Percentiles rank a stretch among this genome's conserved stretches.
Conservation (phyloP, 2,888 invertebrate species). For the Oscheius sp. region DNA sequence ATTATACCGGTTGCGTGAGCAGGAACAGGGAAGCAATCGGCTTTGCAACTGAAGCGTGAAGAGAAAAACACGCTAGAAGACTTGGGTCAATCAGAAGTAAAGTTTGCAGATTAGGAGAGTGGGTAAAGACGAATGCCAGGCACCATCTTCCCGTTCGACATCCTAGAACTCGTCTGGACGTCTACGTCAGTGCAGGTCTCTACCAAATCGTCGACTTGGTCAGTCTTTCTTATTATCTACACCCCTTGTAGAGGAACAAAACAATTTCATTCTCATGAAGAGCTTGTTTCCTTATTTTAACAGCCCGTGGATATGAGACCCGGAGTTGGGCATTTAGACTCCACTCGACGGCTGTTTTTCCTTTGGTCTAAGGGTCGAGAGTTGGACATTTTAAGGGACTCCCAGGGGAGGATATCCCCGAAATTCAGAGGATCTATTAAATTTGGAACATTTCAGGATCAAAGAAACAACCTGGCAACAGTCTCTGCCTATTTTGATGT, state of each 20-base stretch:
- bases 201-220: conserved; percentile 73
- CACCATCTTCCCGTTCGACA: conserved; percentile 55
- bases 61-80: neutral
- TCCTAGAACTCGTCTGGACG: conserved; percentile 58
- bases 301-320: too few species aligned
- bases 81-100: neutral
- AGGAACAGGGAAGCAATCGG: neutral
- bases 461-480: conserved; percentile 72
- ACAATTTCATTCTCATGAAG: too few species aligned
- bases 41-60: neutral
- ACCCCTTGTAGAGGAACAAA: neutral
- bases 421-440: neutral
- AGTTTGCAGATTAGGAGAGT: conserved; percentile 45
- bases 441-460: conserved; percentile 60
- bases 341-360: too few species aligned
- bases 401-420: conserved; percentile 4
- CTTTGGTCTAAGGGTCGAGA: too few species aligned
- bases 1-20: neutral
- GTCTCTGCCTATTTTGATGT: conserved; percentile 73
- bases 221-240: conserved; percentile 18
- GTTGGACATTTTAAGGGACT: too few species aligned
- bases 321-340: too few species aligned
- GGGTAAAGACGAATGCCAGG: conserved; percentile 46
- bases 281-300: too few species aligned
- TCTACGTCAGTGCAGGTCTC: conserved; percentile 68